phyloP scores from a whole-genome alignment of 1,140 invertebrate genomes.

The Pseudomyrmex cubaensis region DNA sequence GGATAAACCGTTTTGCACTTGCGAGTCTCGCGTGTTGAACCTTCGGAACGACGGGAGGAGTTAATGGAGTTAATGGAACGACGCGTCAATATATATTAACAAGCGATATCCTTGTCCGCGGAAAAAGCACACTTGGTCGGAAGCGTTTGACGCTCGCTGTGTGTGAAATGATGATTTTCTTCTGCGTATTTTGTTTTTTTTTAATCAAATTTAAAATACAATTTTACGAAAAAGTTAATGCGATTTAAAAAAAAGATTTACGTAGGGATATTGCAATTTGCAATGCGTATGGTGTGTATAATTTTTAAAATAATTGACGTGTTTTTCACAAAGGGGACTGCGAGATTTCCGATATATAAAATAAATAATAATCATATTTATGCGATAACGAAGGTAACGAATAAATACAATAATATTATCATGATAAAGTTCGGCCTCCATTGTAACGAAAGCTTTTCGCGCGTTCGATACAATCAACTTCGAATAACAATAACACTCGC shows the following conservation, averaged over 20 bases:
- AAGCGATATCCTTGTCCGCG: neutral
- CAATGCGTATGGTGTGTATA: neutral
- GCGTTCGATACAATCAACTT: conserved; percentile 11
- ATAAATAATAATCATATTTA: neutral
- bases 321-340: neutral
- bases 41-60: neutral
- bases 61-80: conserved; percentile 31
- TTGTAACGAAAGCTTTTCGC: conserved; percentile 6
- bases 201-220: too few relatives aligned
- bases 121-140: neutral
- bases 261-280: neutral
- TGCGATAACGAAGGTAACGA: conserved; percentile 34
- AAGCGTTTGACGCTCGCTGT: neutral
- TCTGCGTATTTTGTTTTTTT: neutral
- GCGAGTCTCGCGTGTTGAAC: neutral
- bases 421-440: neutral
- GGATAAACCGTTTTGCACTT: conserved; percentile 27
- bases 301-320: conserved; percentile 25
- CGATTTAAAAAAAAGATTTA: neutral
- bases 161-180: neutral
- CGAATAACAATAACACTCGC: neutral
- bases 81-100: conserved; percentile 15
- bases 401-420: conserved; percentile 9
- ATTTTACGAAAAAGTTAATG: conserved; percentile 1
- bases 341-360: conserved; percentile 14